Base-by-base conservation (phyloP, 2,113 vertebrate genomes). In the Buteo buteo region DNA sequence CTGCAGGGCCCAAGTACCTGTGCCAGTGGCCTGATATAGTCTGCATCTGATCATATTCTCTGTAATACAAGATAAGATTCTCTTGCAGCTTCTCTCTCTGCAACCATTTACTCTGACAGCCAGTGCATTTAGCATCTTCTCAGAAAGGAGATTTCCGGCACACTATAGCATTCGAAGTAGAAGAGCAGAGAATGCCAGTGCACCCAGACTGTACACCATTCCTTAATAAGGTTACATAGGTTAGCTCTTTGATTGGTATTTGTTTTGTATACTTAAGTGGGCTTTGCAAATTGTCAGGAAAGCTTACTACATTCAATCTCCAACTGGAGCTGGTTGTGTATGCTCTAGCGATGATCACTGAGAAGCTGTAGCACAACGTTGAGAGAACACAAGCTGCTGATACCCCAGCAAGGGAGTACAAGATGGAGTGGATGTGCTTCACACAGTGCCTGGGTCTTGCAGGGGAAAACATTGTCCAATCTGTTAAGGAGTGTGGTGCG, bases 311-410 rank as follows among this genome's bases (percentile, higher is more conserved):
- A 36, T 72, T 49, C 57, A 28, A 7, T 5, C 13, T 32, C 21
- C 50, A 79, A 4, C 13, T 19, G 18, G 11, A 82, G 18, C 8
- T 44, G 34, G n/a, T 25, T 61, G 31, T 5, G 8, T 32, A 13
- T 0, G 0, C 15, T 55, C 9, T 9, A n/a, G 40, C 1, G 1
- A 70, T 0, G 2, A 24, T 42, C 52, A 28, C 25, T 3, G 3
- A 64, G 42, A 78, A 81, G 57, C 61, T 82, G 29, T 44, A 89
- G 50, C 32, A 62, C 1, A 3, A n/a, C 2, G 1, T 42, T 9
- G 32, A 50, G 61, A 45, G 70, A 78, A 45, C n/a, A 38, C 5
- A 18, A 42, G 47, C 5, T 45, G 13, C 13, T 5, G 2, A 38
- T 18, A 47, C 3, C 44, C 31, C 64, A 65, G 1, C 5, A 44